phyloP scores from a whole-genome alignment of 2,113 vertebrate genomes.

The Lamprologus tigripictilis region DNA sequence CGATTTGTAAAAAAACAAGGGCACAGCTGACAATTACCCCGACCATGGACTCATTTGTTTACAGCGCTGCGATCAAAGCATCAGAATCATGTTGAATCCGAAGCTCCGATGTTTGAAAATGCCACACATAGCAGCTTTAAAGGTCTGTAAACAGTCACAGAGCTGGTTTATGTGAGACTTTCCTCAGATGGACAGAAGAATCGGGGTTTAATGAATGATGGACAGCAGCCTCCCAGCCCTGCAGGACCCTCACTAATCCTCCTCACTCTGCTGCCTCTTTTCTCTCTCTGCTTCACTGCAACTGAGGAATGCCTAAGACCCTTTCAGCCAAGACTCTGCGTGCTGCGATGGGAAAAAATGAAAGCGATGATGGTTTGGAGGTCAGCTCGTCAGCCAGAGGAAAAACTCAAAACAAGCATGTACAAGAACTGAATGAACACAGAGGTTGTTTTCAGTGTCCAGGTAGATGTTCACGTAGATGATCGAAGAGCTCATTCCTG shows the following conservation, averaged over 20 bases:
- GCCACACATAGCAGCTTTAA: background rate
- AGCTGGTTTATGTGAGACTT: background rate
- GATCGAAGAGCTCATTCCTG: background rate
- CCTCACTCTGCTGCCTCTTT: background rate
- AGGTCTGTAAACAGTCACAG: background rate
- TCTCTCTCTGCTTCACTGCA: constrained; percentile 16
- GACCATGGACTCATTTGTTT: background rate
- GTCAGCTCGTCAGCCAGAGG: background rate
- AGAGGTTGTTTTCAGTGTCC: background rate
- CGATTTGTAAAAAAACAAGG: background rate
- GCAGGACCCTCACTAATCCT: background rate
- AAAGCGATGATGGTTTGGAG: background rate
- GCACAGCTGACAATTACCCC: background rate
- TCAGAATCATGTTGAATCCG: background rate
- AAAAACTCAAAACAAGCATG: background rate
- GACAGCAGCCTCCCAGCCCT: background rate
- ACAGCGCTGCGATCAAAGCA: background rate
- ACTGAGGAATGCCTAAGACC: constrained; percentile 6
- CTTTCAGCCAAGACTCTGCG: background rate
- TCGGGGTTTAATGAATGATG: background rate
- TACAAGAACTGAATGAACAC: background rate
- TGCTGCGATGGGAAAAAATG: background rate
- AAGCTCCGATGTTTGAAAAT: background rate
- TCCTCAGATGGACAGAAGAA: background rate
- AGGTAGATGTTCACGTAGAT: background rate